Percentiles rank a stretch among this genome's conserved stretches.
phyloP scores from a whole-genome alignment of 2,113 vertebrate species.

The Vombatus ursinus region DNA sequence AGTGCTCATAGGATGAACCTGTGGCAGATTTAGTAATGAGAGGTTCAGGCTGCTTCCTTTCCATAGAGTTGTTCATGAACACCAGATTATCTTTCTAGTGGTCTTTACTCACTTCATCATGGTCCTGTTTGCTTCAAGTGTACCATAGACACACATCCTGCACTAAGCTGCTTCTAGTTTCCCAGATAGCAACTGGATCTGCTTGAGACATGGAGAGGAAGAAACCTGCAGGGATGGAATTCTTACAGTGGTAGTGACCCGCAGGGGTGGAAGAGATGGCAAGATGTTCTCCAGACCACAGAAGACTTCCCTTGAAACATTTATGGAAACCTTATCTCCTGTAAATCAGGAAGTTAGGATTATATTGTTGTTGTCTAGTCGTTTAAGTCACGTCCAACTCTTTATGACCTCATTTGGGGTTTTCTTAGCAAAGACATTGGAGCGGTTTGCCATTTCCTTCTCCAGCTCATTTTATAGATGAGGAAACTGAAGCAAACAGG shows the following conservation, averaged over 20 bases:
- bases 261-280: background rate
- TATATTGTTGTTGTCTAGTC: background rate
- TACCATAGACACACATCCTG: background rate
- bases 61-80: background rate
- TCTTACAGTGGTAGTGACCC: background rate
- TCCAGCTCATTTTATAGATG: too few relatives aligned
- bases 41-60: background rate
- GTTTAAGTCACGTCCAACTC: background rate
- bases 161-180: background rate
- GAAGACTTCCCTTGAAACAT: background rate
- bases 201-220: background rate
- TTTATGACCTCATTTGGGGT: too few relatives aligned
- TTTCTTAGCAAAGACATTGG: too few relatives aligned
- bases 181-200: background rate
- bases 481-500: too few relatives aligned
- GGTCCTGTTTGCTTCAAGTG: too few relatives aligned
- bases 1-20: background rate
- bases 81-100: background rate
- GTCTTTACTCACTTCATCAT: background rate
- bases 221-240: background rate
- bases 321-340: background rate
- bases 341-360: background rate
- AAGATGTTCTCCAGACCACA: background rate
- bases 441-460: too few relatives aligned
- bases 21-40: background rate